These are phyloP conservation scores for Germaria angustata DNA, from an alignment of 2,888 invertebrate genomes.

Conservation along the genomic window DNA sequence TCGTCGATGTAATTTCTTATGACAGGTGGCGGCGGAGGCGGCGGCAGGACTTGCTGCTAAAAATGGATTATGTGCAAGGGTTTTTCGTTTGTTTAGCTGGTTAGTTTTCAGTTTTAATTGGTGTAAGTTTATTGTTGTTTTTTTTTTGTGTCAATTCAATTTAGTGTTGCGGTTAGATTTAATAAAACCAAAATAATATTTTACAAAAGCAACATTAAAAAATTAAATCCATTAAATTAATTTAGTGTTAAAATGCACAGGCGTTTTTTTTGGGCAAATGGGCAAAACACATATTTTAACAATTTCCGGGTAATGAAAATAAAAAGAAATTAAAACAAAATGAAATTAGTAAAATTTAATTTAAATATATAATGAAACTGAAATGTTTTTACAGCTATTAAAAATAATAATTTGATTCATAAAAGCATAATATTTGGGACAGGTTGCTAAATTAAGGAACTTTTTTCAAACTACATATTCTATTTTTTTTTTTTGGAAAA, in stretches of 20 bases:
- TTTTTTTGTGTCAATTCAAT: constrained; percentile 59
- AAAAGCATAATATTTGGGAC: too few relatives aligned
- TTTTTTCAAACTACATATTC: too few relatives aligned
- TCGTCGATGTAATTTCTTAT: constrained; percentile 75
- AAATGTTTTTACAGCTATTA: background rate
- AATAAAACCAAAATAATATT: constrained; percentile 51
- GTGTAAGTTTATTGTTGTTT: constrained; percentile 72
- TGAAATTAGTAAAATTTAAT: constrained; percentile 45
- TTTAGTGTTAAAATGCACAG: constrained; percentile 52
- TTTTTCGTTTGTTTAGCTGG: constrained; percentile 64
- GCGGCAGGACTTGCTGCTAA: constrained; percentile 75
- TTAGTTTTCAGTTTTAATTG: constrained; percentile 68
- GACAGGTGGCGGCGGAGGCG: constrained; percentile 70
- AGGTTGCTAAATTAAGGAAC: too few relatives aligned
- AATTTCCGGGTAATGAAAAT: constrained; percentile 47
- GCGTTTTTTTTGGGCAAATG: constrained; percentile 7
- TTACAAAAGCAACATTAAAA: constrained; percentile 41
- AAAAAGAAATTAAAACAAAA: constrained; percentile 45
- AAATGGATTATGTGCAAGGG: constrained; percentile 78
- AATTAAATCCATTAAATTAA: constrained; percentile 50
- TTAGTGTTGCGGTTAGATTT: constrained; percentile 57
- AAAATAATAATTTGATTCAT: too few relatives aligned
- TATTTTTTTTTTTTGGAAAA: too few relatives aligned
- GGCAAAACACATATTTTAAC: constrained; percentile 17
- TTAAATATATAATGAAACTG: constrained; percentile 14